Conservation (phyloP, 2,888 invertebrate species). For the Cerastoderma edule region DNA sequence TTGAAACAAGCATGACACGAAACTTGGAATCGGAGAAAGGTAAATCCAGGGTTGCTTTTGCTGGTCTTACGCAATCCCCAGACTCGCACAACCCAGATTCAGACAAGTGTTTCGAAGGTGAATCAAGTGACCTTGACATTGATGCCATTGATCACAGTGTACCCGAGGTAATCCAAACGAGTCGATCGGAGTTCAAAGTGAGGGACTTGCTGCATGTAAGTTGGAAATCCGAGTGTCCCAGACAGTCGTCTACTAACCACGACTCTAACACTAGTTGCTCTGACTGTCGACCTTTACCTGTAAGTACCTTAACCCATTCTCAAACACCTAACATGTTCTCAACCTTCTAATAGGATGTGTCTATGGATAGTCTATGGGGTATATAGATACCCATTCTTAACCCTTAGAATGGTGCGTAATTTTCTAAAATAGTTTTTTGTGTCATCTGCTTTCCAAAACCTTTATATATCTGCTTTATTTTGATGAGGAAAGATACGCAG, state of each 20-base stretch:
- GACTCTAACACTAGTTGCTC: conserved; percentile 57
- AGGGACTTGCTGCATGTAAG: conserved; percentile 77
- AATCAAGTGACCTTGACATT: conserved; percentile 8
- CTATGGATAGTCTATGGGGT: too few relatives aligned
- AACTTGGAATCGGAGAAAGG: not conserved
- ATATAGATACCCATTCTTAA: too few relatives aligned
- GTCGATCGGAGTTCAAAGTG: conserved; percentile 64
- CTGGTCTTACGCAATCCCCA: not conserved
- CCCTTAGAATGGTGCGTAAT: too few relatives aligned
- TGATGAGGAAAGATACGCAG: too few relatives aligned
- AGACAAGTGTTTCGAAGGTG: not conserved
- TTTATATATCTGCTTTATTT: too few relatives aligned
- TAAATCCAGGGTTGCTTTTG: conserved; percentile 10
- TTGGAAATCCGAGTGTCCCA: conserved; percentile 69
- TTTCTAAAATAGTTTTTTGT: too few relatives aligned
- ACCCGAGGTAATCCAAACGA: conserved; percentile 53
- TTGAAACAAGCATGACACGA: conserved; percentile 22
- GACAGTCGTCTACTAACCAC: conserved; percentile 59
- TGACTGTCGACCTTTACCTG: conserved; percentile 71
- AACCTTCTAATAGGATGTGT: not conserved
- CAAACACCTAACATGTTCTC: conserved; percentile 18
- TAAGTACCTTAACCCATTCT: conserved; percentile 63
- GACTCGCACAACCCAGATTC: conserved; percentile 5
- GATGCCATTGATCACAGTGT: conserved; percentile 30
- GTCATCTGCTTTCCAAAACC: too few relatives aligned